phyloP scores from a whole-genome alignment of 2,888 invertebrate genomes.

The Lepidocyrtoides sp. region DNA sequence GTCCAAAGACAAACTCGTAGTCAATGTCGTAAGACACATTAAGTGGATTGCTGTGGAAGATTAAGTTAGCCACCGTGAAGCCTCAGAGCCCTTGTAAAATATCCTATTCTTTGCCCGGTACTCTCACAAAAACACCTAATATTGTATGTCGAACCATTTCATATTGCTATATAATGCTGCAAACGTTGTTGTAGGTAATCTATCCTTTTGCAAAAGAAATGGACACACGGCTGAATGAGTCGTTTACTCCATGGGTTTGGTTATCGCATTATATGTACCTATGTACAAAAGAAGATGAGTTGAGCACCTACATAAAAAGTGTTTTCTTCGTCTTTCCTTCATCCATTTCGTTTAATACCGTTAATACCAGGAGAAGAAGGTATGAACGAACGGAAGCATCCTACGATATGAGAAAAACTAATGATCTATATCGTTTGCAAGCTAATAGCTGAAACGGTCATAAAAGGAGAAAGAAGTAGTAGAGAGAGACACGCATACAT shows the following conservation, averaged over 20 bases:
- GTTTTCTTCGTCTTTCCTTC: constrained; percentile 57
- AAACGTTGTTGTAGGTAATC: background rate
- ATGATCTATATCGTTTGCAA: constrained; percentile 77
- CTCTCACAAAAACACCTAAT: too few relatives aligned
- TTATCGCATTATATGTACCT: too few relatives aligned
- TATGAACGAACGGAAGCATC: constrained; percentile 24
- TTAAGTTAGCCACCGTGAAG: constrained; percentile 74
- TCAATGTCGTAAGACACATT: constrained; percentile 72
- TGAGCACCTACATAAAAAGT: constrained; percentile 60
- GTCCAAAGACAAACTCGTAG: constrained; percentile 63
- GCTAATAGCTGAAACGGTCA: constrained; percentile 72
- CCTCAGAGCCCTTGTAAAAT: constrained; percentile 74
- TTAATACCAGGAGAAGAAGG: constrained; percentile 27
- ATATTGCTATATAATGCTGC: constrained; percentile 14
- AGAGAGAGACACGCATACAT: constrained; percentile 16
- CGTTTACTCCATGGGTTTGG: too few relatives aligned
- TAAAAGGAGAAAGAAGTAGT: constrained; percentile 33
- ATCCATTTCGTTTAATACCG: constrained; percentile 51
- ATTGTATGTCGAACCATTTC: background rate
- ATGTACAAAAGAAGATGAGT: background rate
- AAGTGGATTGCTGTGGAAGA: constrained; percentile 75
- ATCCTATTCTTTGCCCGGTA: constrained; percentile 24
- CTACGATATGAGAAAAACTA: constrained; percentile 64
- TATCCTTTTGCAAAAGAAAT: constrained; percentile 41
- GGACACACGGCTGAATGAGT: background rate